Evolutionary conservation across 1,140 invertebrate genomes (phyloP).

Genomic region (Aphis craccivora): DNA sequence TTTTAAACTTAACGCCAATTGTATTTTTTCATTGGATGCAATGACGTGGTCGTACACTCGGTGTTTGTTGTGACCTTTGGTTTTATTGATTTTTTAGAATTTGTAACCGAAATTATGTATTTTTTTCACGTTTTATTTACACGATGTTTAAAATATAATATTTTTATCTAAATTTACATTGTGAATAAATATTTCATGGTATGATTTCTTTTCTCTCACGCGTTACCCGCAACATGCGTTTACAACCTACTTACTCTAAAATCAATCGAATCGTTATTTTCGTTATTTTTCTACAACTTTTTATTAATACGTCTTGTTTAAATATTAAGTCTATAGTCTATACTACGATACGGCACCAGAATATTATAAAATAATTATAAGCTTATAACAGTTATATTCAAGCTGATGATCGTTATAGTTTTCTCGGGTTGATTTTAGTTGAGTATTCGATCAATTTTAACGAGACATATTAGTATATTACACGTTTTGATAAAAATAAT

Average conservation of each 20-base stretch:
- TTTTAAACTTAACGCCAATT: background rate
- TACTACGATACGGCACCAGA: background rate
- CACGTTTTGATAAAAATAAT: background rate
- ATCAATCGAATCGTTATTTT: background rate
- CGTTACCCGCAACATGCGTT: background rate
- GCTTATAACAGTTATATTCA: background rate
- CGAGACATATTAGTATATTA: background rate
- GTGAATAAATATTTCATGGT: background rate
- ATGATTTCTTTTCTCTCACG: background rate
- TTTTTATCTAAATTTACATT: background rate
- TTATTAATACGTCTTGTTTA: background rate
- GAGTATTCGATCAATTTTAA: background rate
- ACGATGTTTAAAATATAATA: background rate
- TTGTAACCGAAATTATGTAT: slow-evolving; percentile 40
- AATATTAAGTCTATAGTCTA: background rate
- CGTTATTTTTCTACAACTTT: background rate
- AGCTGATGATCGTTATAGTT: background rate
- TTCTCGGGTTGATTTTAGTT: background rate
- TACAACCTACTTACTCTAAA: background rate
- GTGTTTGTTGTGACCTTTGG: slow-evolving; percentile 26
- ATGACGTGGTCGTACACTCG: background rate
- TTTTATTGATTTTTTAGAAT: slow-evolving; percentile 33
- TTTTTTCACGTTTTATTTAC: background rate
- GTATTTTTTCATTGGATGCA: background rate
- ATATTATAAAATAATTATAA: background rate